Percentiles rank a stretch among this genome's conserved stretches.
phyloP scores from a whole-genome alignment of 2,113 vertebrate genomes.

The Pterocles gutturalis region DNA sequence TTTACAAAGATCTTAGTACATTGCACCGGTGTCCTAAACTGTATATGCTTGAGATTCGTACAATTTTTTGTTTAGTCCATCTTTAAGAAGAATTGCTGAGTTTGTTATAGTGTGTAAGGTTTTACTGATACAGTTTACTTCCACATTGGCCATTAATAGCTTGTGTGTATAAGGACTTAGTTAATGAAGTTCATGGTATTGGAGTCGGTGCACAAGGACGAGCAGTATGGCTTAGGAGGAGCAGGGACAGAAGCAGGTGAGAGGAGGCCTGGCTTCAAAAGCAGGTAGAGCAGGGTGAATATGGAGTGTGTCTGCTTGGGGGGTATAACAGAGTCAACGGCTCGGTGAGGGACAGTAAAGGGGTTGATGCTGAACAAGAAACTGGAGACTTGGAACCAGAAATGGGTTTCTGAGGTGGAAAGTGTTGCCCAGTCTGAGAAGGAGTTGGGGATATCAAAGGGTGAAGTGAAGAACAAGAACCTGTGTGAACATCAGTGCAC shows the following conservation, averaged over 20 bases:
- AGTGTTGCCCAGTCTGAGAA: fast-evolving
- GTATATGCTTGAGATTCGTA: not conserved
- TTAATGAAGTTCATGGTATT: not conserved
- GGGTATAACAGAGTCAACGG: not conserved
- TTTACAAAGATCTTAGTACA: not conserved
- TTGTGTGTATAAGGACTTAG: not conserved
- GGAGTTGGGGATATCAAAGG: not conserved
- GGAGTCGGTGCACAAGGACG: not conserved
- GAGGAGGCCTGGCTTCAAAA: not conserved
- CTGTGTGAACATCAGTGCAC: not conserved
- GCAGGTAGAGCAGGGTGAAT: not conserved
- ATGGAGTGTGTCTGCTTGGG: not conserved
- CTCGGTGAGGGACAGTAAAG: not conserved
- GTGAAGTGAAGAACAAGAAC: not conserved
- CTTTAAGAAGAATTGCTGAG: not conserved
- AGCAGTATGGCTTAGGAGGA: not conserved
- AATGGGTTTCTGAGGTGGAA: not conserved
- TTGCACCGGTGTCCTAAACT: not conserved
- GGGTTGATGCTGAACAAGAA: not conserved
- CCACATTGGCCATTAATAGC: not conserved
- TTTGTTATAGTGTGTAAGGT: not conserved
- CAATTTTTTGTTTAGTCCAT: not conserved
- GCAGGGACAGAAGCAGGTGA: not conserved
- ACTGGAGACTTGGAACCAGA: not conserved
- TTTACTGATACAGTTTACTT: not conserved